Conservation (phyloP, 1,140 invertebrate genomes). For the Drosophila tsacasi region DNA sequence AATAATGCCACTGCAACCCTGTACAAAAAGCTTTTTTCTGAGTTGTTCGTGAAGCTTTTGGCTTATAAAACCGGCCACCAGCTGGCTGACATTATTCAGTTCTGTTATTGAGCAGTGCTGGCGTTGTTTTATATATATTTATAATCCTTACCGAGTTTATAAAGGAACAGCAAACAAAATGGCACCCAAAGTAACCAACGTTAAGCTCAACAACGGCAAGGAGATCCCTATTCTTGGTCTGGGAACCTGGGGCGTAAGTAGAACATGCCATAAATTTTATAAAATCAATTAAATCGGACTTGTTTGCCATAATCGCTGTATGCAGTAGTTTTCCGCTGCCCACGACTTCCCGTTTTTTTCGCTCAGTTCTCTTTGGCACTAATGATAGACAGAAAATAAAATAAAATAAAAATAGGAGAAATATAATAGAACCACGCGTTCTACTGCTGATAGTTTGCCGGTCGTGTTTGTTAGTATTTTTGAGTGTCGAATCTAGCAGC, state of each 20-base stretch:
- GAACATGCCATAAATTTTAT: background rate
- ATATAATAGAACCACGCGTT: constrained; percentile 33
- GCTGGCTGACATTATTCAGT: constrained; percentile 53
- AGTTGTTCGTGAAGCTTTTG: constrained; percentile 24
- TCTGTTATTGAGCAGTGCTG: background rate
- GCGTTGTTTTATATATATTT: constrained; percentile 16
- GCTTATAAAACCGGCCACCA: constrained; percentile 60
- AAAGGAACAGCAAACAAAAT: constrained; percentile 31
- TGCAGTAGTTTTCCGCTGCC: constrained; percentile 53
- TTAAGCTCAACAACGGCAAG: constrained; percentile 88
- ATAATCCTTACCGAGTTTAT: constrained; percentile 28
- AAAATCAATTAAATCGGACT: background rate
- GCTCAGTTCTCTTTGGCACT: constrained; percentile 11
- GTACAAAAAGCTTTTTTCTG: constrained; percentile 32
- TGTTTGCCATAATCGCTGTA: background rate
- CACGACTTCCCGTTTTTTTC: constrained; percentile 45
- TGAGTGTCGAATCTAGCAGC: constrained; percentile 12
- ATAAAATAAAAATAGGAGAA: background rate
- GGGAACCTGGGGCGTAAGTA: constrained; percentile 92
- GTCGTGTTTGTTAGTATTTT: constrained; percentile 15
- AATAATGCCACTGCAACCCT: constrained; percentile 21
- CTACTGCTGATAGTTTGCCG: constrained; percentile 43
- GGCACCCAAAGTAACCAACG: constrained; percentile 84
- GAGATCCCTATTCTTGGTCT: constrained; percentile 90
- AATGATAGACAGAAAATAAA: background rate